Percentiles rank a stretch among this genome's conserved stretches.
Conservation (phyloP, 2,888 invertebrate genomes). For the Lordiphosa fenestrarum region DNA sequence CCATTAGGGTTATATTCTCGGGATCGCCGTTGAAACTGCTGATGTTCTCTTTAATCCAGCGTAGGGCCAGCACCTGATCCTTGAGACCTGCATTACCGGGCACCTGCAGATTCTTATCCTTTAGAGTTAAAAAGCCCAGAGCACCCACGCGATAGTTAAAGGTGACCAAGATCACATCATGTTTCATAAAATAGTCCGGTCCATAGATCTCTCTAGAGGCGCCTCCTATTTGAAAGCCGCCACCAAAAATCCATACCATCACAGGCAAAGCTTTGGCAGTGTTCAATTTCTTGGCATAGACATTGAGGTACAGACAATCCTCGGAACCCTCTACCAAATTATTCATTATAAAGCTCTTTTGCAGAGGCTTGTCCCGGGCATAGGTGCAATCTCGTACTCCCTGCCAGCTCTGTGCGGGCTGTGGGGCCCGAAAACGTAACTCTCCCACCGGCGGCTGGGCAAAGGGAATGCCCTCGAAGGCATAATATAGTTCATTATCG, state of each 20-base stretch:
- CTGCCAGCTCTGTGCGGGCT: conserved; percentile 78
- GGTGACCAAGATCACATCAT: conserved; percentile 80
- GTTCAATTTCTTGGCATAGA: conserved; percentile 74
- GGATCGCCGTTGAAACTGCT: conserved; percentile 81
- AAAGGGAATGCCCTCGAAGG: conserved; percentile 78
- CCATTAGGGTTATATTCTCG: conserved; percentile 81
- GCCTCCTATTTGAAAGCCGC: conserved; percentile 80
- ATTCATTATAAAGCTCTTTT: conserved; percentile 69
- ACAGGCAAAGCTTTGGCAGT: conserved; percentile 72
- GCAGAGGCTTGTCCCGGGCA: conserved; percentile 71
- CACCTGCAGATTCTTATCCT: conserved; percentile 80
- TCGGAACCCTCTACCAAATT: conserved; percentile 79
- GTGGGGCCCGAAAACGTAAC: conserved; percentile 79
- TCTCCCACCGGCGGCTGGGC: conserved; percentile 77
- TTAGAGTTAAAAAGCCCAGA: conserved; percentile 80
- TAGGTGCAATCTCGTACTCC: conserved; percentile 79
- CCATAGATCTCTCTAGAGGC: conserved; percentile 77
- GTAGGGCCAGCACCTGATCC: conserved; percentile 81
- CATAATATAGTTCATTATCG: conserved; percentile 58
- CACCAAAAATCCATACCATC: conserved; percentile 82
- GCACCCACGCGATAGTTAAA: conserved; percentile 81
- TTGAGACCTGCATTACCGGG: conserved; percentile 82
- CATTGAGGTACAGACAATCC: conserved; percentile 82
- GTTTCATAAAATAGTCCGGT: conserved; percentile 81
- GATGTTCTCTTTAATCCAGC: conserved; percentile 81